Conservation (phyloP, 2,888 invertebrate species). For the Galerucella nymphaeae region DNA sequence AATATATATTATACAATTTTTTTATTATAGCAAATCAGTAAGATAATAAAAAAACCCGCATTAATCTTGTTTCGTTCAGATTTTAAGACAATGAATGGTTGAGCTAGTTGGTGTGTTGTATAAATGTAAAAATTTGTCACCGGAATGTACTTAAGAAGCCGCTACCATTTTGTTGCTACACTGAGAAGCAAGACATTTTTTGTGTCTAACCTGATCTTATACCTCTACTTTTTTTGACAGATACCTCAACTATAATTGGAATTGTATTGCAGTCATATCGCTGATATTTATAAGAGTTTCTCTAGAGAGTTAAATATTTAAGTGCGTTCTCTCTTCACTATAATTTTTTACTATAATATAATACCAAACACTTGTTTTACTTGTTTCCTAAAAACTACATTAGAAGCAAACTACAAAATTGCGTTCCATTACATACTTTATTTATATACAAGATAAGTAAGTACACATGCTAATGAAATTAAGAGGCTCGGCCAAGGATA, state of each 20-base stretch:
- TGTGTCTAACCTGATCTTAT: not conserved
- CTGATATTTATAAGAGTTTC: conserved; percentile 15
- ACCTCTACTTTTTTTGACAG: conserved; percentile 12
- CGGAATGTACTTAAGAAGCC: conserved; percentile 10
- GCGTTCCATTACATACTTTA: not conserved
- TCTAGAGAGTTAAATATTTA: conserved; percentile 9
- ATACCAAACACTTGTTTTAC: conserved; percentile 5
- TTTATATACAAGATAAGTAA: not conserved
- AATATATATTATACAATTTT: too few relatives aligned
- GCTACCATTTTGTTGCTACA: conserved; percentile 6
- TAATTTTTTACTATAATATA: not conserved
- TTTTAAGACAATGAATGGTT: not conserved
- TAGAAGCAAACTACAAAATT: conserved; percentile 3
- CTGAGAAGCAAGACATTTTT: conserved; percentile 15
- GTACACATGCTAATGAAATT: not conserved
- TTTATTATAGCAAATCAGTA: not conserved
- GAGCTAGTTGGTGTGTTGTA: not conserved
- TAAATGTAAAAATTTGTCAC: conserved; percentile 7
- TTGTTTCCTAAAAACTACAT: not conserved
- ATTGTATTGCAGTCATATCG: conserved; percentile 9
- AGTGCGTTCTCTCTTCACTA: not conserved
- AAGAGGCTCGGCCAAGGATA: not conserved
- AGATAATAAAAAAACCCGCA: not conserved
- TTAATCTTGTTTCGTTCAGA: not conserved
- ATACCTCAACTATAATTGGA: conserved; percentile 15